Conservation (phyloP, 2,888 invertebrate genomes). For the Limenitis camilla region DNA sequence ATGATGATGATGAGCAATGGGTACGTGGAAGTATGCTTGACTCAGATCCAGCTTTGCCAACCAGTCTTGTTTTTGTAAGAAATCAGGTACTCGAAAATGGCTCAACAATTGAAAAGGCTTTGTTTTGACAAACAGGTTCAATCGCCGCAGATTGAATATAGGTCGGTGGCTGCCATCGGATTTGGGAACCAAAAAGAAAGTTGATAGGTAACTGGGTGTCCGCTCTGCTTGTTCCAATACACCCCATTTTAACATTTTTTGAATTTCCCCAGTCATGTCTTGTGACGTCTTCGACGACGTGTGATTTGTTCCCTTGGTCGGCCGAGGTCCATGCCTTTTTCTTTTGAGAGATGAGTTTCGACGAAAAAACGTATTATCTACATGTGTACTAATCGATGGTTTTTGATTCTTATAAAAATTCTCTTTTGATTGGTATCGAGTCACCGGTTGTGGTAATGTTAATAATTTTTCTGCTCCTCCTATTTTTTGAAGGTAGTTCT, state of each 20-base stretch:
- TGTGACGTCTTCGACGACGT: neutral
- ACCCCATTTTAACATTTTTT: slow-evolving; percentile 16
- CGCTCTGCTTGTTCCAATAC: slow-evolving; percentile 16
- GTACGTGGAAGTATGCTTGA: slow-evolving; percentile 26
- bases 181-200: slow-evolving; percentile 20
- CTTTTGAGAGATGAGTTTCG: slow-evolving; percentile 7
- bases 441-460: neutral
- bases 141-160: slow-evolving; percentile 19
- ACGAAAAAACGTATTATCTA: neutral
- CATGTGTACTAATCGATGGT: too few relatives aligned
- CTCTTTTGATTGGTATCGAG: neutral
- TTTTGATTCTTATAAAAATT: neutral
- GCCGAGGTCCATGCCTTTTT: slow-evolving; percentile 7
- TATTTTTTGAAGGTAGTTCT: neutral
- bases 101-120: slow-evolving; percentile 17
- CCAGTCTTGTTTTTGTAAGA: slow-evolving; percentile 22
- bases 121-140: slow-evolving; percentile 16
- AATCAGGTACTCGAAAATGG: slow-evolving; percentile 19
- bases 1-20: slow-evolving; percentile 16
- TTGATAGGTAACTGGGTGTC: slow-evolving; percentile 18
- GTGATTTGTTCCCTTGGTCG: slow-evolving; percentile 9
- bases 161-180: slow-evolving; percentile 11
- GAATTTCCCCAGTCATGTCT: slow-evolving; percentile 13
- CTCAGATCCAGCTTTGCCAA: slow-evolving; percentile 22
- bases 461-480: neutral